Evolutionary conservation across 2,113 vertebrate genomes (phyloP), one percentile per base, ranked within the genome.

Genomic region (Euleptes europaea): DNA sequence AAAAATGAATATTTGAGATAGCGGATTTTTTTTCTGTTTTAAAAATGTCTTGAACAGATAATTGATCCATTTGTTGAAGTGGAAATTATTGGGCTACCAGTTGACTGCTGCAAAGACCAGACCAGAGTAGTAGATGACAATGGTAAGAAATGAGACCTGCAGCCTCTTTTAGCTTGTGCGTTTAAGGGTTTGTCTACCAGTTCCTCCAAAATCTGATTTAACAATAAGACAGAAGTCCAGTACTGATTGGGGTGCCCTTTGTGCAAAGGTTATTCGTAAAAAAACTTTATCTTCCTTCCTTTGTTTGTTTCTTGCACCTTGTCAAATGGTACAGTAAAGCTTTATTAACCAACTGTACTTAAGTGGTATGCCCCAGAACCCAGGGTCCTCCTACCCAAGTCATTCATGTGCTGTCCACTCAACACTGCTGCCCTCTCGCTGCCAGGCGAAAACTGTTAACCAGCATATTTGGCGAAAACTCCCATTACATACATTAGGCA

Each of bases 41-140:
- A 38, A 33, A 2, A 84, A 90, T 94, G 90, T 82, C 2, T 83
- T 78, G 74, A 88, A 66, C 91, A 99, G 99, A 99, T 99, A 90
- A 99, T 99, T 67, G 99, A 99, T 95, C 99, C 99, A 21, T 99
- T 99, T 86, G 98, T 99, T 21, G 99, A 99, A 94, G 98, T 99
- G 93, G 99, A 99, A 96, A 98, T 99, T 88, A 99, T 99, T 83
- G 99, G 99, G 21, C 95, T 99, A 80, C 98, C 98, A 31, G 96
- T 97, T 31, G 99, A 99, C 91, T 99, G 98, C 92, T 98, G 97
- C 94, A 99, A 99, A 94, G 98, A 99, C 89, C 99, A 99, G 90
- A 99, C 99, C n/a, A 96, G 98, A 21, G 99, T 99, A 79, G 98
- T 99, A 80, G 99, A 99, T 6, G 99, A 99, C 93, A 99, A 99